These are phyloP conservation scores for Tupaia chinensis DNA, from an alignment of 2,113 vertebrate species.

Conservation along the genomic window DNA sequence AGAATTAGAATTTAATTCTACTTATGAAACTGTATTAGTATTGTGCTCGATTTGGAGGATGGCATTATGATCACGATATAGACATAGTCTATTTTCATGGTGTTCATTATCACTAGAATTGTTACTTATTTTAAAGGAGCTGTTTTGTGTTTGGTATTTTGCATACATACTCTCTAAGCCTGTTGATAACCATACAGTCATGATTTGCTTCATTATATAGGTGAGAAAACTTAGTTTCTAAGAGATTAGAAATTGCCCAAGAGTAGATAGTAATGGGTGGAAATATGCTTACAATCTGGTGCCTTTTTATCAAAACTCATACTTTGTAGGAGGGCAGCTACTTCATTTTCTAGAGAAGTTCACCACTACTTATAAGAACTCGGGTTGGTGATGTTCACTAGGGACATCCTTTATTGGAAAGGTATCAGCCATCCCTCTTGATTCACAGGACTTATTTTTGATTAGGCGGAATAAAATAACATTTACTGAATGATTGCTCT, in stretches of 20 bases:
- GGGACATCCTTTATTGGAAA: neutral
- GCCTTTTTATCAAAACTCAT: neutral
- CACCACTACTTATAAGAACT: neutral
- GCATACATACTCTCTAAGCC: neutral
- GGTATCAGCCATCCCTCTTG: neutral
- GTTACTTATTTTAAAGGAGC: neutral
- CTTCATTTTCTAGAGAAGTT: neutral
- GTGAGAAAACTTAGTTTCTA: neutral
- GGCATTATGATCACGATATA: too few relatives aligned
- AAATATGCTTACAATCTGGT: neutral
- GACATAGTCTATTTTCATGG: neutral
- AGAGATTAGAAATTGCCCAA: neutral
- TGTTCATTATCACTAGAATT: neutral
- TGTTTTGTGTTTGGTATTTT: neutral
- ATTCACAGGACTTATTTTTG: neutral
- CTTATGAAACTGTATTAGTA: neutral
- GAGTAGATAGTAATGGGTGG: neutral
- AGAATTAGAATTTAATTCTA: too few relatives aligned
- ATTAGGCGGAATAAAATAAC: neutral
- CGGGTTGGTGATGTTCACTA: neutral
- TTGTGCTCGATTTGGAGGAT: neutral
- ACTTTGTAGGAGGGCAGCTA: neutral
- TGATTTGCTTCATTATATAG: neutral
- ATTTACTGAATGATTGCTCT: neutral
- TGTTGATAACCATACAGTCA: neutral